Evolutionary conservation across 1,140 invertebrate genomes (phyloP), one percentile per base, ranked within the genome.

Genomic region (Drosophila littoralis): DNA sequence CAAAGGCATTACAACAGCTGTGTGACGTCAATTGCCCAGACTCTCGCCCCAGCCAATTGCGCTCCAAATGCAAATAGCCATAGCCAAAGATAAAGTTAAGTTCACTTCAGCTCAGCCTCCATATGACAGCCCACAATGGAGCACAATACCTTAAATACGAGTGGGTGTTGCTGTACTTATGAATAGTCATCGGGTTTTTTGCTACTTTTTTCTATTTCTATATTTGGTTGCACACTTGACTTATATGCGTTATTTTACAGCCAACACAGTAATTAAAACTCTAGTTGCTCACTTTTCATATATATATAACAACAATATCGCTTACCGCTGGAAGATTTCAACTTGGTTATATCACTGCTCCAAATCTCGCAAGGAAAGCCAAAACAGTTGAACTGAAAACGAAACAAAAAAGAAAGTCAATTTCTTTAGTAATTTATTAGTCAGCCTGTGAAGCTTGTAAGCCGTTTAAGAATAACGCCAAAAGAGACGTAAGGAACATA

Each of bases 11-110:
- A 45, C 61, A 54, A 9, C 71, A 83, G 72, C 67, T 79, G 65
- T 70, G 79, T 85, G 82, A 85, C 82, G 82, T 85, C 82, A 85
- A 85, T 86, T 69, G 64, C 54, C 58, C 65, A 66, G 36, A 76
- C 46, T 59, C 65, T 54, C 57, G 72, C 22, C 22, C 4, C 4
- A 28, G 22, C 22, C 22, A 28, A 28, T 28, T 28, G 22, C 22
- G 22, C 22, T 45, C 45, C 38, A 46, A 28, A 28, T 43, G 38
- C 50, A 52, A 46, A 55, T 46, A 28, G 46, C 48, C 38, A 36
- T 45, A 52, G 36, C 54, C 35, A 55, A 69, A 57, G 60, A 42
- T 28, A 32, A 50, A 52, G 32, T 13, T 13, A 10, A 59, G 15
- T 10, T 35, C 42, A 33, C 7, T 32, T 33, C 12, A 58, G 13